Evolutionary conservation across 2,888 invertebrate species (phyloP), one percentile per base, ranked within the genome.

Genomic region (Lymantria dispar): DNA sequence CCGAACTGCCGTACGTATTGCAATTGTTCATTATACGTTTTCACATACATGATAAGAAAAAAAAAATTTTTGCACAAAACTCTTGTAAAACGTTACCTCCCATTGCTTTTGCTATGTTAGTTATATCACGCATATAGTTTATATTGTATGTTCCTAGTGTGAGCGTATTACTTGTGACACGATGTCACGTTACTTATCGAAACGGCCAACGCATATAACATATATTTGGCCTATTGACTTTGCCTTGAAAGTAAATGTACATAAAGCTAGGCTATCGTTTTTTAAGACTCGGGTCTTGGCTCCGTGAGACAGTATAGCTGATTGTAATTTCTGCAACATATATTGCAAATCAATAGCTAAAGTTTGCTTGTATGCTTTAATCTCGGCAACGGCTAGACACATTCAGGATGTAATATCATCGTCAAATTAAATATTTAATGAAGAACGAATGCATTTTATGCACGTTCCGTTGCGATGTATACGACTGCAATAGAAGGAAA

Each of bases 81-180:
- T 47, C 48, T 29, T 30, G 43, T 45, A 56, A 38, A 54, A 61
- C 54, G 65, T 70, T 64, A 69, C 67, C 60, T 58, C 48, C 13
- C 38, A 45, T 56, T 58, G 59, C 70, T 63, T 62, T 55, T 63
- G 63, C 58, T 64, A 59, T 64, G 46, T 46, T 62, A 62, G 48
- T 58, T 52, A 50, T 46, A 53, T 54, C 47, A 56, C 58, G 60
- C 55, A 56, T 47, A 56, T 56, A 54, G 22, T 22, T 5, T 22
- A 22, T 22, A 22, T 46, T 60, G 47, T 63, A 64, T 64, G 68
- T 72, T 72, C 70, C 69, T 72, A 64, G 8, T 52, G 50, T 58
- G 53, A 52, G 15, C 54, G 52, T 50, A 56, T 51, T 41, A 65
- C 55, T 57, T 56, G 41, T n/a, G 38, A 12, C 38, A 38, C 38